Percentiles rank a stretch among this genome's conserved stretches.
phyloP scores from a whole-genome alignment of 2,888 invertebrate genomes.

The Therioaphis trifolii region DNA sequence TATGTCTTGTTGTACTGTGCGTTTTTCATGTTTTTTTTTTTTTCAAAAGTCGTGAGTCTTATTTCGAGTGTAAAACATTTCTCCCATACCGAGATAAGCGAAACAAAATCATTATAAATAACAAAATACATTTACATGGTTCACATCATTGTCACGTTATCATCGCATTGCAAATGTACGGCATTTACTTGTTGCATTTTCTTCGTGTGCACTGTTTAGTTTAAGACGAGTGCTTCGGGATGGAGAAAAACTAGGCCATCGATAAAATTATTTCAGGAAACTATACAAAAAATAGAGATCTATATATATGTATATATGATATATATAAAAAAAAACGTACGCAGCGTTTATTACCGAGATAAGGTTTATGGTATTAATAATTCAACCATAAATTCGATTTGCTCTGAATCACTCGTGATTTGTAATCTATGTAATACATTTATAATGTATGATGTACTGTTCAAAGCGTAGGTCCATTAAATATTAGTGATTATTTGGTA shows the following conservation, averaged over 20 bases:
- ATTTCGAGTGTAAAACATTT: background rate
- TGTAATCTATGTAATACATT: background rate
- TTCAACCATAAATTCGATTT: slow-evolving; percentile 7
- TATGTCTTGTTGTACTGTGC: slow-evolving; percentile 36
- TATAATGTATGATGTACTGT: background rate
- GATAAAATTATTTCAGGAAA: background rate
- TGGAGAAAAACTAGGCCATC: background rate
- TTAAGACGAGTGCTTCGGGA: background rate
- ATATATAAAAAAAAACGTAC: background rate
- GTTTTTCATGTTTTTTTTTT: slow-evolving; percentile 18
- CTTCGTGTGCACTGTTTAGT: background rate
- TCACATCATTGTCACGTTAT: background rate
- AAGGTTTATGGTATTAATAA: background rate
- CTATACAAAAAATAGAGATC: too few relatives aligned
- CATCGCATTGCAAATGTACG: background rate
- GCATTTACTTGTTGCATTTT: background rate
- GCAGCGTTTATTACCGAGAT: background rate
- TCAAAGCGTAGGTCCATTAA: background rate
- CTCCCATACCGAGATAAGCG: background rate
- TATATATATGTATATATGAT: background rate
- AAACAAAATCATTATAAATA: background rate
- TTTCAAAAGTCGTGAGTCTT: background rate
- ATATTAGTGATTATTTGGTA: slow-evolving; percentile 9
- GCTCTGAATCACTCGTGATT: slow-evolving; percentile 11
- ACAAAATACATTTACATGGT: background rate